Conservation (phyloP, 2,113 vertebrate species). For the Tupaia tana region DNA sequence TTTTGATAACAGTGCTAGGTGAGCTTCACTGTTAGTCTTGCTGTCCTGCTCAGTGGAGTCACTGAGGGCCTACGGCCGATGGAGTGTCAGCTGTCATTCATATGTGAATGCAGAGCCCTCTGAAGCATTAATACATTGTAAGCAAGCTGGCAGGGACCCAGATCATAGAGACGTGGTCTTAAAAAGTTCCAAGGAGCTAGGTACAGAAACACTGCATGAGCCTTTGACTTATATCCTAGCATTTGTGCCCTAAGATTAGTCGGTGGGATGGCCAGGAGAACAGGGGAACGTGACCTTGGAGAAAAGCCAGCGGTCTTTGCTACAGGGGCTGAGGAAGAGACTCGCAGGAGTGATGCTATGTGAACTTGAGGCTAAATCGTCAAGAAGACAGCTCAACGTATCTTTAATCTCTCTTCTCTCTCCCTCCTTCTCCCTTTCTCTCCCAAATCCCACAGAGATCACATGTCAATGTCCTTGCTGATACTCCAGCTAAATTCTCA, state of each 20-base stretch:
- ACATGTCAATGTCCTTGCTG: background rate
- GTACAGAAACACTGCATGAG: background rate
- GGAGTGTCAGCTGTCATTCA: background rate
- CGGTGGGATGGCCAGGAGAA: background rate
- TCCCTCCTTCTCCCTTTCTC: background rate
- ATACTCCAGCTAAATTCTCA: background rate
- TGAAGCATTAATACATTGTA: background rate
- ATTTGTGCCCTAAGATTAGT: background rate
- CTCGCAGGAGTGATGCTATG: background rate
- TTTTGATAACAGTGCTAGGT: background rate
- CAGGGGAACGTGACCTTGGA: background rate
- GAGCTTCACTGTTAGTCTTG: background rate
- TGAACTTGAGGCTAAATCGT: background rate
- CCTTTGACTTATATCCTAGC: background rate
- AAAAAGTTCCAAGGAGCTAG: background rate
- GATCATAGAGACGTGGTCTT: background rate
- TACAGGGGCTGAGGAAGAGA: background rate
- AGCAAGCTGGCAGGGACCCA: background rate
- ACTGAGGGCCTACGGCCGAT: background rate
- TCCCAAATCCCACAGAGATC: too few relatives aligned
- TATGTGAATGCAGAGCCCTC: background rate
- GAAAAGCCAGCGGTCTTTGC: background rate
- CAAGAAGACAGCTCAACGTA: background rate
- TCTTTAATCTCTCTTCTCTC: background rate
- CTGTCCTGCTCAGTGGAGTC: background rate